Conservation (phyloP, 2,797 vertebrate species). For the Lutjanus campechanus region DNA sequence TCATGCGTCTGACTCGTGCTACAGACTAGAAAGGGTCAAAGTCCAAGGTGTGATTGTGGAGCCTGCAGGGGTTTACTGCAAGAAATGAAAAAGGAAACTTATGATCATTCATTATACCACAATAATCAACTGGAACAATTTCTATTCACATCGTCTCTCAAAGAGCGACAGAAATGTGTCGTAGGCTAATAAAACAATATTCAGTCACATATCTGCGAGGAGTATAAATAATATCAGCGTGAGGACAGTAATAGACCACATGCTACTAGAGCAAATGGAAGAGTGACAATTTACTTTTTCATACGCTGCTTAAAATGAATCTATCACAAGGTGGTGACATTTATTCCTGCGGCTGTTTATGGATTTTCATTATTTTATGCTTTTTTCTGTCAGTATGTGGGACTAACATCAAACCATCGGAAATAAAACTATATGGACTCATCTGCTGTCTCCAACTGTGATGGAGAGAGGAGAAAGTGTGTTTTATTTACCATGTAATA, state of each 20-base stretch:
- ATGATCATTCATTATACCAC: background rate
- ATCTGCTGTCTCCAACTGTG: background rate
- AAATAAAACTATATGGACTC: slow-evolving; percentile 10
- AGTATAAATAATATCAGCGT: slow-evolving; percentile 7
- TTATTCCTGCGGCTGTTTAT: slow-evolving; percentile 1
- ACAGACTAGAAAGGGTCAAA: slow-evolving; percentile 52
- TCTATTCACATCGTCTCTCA: background rate
- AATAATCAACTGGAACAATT: background rate
- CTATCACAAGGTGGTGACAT: background rate
- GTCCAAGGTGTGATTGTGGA: slow-evolving; percentile 52
- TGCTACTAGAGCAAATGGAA: slow-evolving; percentile 12
- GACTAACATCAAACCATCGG: background rate
- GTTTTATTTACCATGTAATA: slow-evolving; percentile 7
- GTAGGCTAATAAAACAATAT: slow-evolving; percentile 2
- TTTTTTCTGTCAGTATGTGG: background rate
- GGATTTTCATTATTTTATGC: slow-evolving; percentile 21
- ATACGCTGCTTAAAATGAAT: background rate
- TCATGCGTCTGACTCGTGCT: slow-evolving; percentile 42
- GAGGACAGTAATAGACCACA: slow-evolving; percentile 4
- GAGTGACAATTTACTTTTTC: background rate
- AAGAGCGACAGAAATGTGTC: slow-evolving; percentile 4
- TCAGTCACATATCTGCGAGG: background rate
- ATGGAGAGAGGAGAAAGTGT: background rate
- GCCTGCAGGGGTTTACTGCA: background rate
- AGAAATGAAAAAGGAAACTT: slow-evolving; percentile 25